A percentile compares a stretch with the other conserved stretches of the same genome.
These are phyloP conservation scores for Chouioia cunea DNA, from an alignment of 2,888 invertebrate species.

Conservation along the genomic window DNA sequence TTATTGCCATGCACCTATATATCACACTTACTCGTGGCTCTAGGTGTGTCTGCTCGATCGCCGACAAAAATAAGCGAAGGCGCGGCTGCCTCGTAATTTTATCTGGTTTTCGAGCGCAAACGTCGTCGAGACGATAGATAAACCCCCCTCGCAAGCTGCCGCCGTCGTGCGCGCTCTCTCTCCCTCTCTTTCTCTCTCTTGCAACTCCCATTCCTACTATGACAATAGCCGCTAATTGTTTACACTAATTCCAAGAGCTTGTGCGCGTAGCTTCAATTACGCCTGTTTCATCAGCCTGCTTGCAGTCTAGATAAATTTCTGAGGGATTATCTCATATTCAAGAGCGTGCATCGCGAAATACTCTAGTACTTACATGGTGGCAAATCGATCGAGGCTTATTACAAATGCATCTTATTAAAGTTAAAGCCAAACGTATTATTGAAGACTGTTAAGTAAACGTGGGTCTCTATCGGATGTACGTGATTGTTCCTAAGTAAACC, in stretches of 20 bases:
- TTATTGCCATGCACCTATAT: conserved; percentile 5
- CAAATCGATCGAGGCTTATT: conserved; percentile 32
- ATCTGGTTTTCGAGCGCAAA: conserved; percentile 43
- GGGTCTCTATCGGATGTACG: too few relatives aligned
- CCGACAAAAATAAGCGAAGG: conserved; percentile 51
- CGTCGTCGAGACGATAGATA: conserved; percentile 4
- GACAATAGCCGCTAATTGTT: conserved; percentile 38
- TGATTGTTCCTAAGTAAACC: too few relatives aligned
- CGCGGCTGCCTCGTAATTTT: conserved; percentile 49
- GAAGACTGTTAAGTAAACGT: too few relatives aligned
- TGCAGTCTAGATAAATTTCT: conserved; percentile 1
- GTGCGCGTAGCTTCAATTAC: conserved; percentile 21
- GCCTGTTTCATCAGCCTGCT: conserved; percentile 20
- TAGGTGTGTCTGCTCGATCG: conserved; percentile 46
- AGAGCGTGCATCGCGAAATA: not conserved
- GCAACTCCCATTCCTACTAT: not conserved
- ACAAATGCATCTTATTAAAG: too few relatives aligned
- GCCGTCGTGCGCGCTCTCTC: not conserved
- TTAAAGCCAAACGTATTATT: too few relatives aligned
- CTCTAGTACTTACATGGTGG: not conserved
- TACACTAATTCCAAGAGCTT: conserved; percentile 24
- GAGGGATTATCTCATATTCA: conserved; percentile 24
- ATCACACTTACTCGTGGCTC: not conserved
- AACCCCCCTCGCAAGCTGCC: conserved; percentile 1
- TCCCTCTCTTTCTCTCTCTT: not conserved